These are phyloP conservation scores for Enteromius anoplus DNA, from an alignment of 2,797 vertebrate genomes.

Conservation along the genomic window DNA sequence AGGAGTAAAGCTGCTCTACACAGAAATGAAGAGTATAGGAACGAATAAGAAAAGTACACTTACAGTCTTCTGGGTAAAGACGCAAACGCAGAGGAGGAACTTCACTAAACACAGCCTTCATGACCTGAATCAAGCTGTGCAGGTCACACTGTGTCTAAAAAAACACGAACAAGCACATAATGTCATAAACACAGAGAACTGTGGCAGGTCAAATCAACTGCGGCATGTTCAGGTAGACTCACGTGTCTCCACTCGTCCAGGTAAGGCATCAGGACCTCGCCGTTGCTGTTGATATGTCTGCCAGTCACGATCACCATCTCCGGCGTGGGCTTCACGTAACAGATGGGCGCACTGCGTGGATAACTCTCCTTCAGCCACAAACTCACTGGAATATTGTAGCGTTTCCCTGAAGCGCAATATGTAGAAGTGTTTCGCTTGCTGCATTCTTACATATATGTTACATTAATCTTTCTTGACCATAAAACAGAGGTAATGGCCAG, in stretches of 20 bases:
- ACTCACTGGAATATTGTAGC: constrained; percentile 88
- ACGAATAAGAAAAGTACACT: constrained; percentile 64
- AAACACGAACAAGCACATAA: background rate
- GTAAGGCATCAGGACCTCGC: constrained; percentile 71
- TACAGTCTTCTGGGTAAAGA: constrained; percentile 77
- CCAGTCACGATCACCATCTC: constrained; percentile 88
- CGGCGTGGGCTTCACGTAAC: constrained; percentile 87
- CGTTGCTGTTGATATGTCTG: constrained; percentile 78
- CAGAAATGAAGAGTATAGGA: background rate
- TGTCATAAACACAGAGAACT: background rate
- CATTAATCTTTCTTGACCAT: background rate
- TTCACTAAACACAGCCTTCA: constrained; percentile 87
- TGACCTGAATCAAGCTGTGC: constrained; percentile 87
- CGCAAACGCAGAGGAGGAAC: constrained; percentile 84
- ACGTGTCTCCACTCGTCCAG: constrained; percentile 73
- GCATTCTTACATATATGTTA: background rate
- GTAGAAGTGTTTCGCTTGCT: background rate
- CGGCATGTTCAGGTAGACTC: constrained; percentile 31
- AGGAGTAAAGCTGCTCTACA: constrained; percentile 13
- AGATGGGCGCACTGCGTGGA: constrained; percentile 88
- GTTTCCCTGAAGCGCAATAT: constrained; percentile 73
- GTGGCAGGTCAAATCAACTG: background rate
- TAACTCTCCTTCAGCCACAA: constrained; percentile 91
- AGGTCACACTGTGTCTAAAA: constrained; percentile 86
- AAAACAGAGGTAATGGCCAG: background rate